Percentiles rank a stretch among this genome's conserved stretches.
Conservation (phyloP, 2,888 invertebrate species). For the Crocallis elinguaria region DNA sequence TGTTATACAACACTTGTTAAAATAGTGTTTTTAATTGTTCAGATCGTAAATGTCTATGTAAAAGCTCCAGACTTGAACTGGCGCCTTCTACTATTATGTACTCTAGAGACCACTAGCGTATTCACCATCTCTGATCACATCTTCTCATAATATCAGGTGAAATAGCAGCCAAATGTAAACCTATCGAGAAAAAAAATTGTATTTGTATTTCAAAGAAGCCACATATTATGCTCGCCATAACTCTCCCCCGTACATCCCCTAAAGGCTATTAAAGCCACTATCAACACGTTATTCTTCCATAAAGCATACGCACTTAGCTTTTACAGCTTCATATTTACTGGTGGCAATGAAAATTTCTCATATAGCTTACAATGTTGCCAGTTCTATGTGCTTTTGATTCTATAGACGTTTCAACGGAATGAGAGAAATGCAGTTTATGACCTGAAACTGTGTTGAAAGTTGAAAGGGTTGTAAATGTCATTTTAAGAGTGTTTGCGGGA, state of each 20-base stretch:
- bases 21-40: no score
- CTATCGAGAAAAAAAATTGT: background rate
- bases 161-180: no score
- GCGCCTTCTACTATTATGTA: no score
- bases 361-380: constrained; percentile 43
- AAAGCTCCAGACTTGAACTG: no score
- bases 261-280: constrained; percentile 39
- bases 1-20: no score
- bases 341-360: constrained; percentile 47
- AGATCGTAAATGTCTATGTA: no score
- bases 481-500: background rate
- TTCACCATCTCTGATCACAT: no score
- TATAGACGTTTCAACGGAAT: constrained; percentile 13
- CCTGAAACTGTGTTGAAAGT: constrained; percentile 17
- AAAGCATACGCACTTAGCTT: constrained; percentile 57
- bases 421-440: constrained; percentile 29
- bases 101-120: no score
- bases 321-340: constrained; percentile 52
- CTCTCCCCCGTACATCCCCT: constrained; percentile 25
- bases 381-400: constrained; percentile 39
- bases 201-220: no score
- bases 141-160: no score
- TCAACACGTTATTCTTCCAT: constrained; percentile 47
- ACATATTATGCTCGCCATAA: constrained; percentile 8
- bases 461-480: constrained; percentile 14